phyloP scores from a whole-genome alignment of 2,113 vertebrate species.

The Elanoides forficatus region DNA sequence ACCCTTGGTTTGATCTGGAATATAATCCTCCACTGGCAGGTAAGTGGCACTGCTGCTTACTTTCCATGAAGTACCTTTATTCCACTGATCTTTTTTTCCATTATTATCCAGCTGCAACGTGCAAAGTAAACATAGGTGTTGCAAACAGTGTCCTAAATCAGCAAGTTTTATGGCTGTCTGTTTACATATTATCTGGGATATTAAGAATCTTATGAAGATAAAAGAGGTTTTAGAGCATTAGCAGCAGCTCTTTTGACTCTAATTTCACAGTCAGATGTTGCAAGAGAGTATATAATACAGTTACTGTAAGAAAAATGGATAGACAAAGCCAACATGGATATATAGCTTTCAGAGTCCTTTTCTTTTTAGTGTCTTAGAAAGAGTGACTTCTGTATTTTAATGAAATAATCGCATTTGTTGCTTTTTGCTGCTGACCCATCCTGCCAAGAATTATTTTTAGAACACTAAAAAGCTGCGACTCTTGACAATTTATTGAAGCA shows the following conservation, averaged over 20 bases:
- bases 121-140: neutral
- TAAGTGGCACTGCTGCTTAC: slow-evolving; percentile 53
- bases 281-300: neutral
- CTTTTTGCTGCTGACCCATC: neutral
- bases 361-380: neutral
- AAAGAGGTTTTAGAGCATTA: neutral
- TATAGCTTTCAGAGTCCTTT: neutral
- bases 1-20: slow-evolving; percentile 98
- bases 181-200: neutral
- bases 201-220: neutral
- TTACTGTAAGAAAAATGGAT: neutral
- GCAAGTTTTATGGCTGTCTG: neutral
- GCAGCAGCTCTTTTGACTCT: neutral
- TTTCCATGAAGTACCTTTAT: neutral
- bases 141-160: neutral
- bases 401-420: neutral
- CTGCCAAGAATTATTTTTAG: neutral
- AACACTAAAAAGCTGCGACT: neutral
- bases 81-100: neutral
- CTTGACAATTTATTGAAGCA: neutral
- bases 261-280: neutral
- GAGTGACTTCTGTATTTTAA: neutral
- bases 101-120: neutral
- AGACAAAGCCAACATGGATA: neutral
- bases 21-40: slow-evolving; percentile 99